Base-by-base conservation (phyloP, 2,113 vertebrate species). In the Oncorhynchus mykiss region DNA sequence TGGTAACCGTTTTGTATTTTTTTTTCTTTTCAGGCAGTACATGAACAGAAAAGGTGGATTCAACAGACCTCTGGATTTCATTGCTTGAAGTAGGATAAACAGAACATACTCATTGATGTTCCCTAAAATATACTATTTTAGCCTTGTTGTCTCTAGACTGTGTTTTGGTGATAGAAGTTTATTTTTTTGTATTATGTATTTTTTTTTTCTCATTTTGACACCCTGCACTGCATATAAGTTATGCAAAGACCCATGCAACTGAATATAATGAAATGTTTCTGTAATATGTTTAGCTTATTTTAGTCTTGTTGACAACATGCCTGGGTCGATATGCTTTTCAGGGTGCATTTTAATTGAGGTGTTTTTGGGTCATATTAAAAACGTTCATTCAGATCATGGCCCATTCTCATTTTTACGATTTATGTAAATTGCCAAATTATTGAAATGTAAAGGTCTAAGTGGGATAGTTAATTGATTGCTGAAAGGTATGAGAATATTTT, bases 41-140 rank as follows among this genome's bases (percentile, higher is more conserved):
- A 99, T 99, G 97, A 99, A 99, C 94, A 94, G 97, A 70, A 99
- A 99, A 93, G 97, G 98, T 82, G 98, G 97, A 77, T 99, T 99
- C 92, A 99, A 99, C 95, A 95, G 97, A 89, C 98, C 97, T 8
- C 90, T 99, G 94, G 98, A 99, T 90, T 99, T 99, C 88, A 99
- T 99, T 22, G 97, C 97, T 18, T 99, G 91, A 97, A 16, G 0
- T 16, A 20, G 73, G 70, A 70, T 76, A 72, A 74, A 45, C 9
- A 84, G 49, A 76, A 70, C 27, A 71, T 57, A 67, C 70, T 62
- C 27, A 31, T 34, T 5, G 9, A 45, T 45, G 39, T 45, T 66
- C 14, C n/a, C 11, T 62, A 22, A n/a, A 62, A 62, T 20, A 20
- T 62, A 13, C n/a, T 62, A 76, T 54, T 57, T 5, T 49, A 12